Percentiles rank a stretch among this genome's conserved stretches.
Evolutionary conservation across 2,888 invertebrate genomes (phyloP).

Genomic region (Trachelus tabidus): DNA sequence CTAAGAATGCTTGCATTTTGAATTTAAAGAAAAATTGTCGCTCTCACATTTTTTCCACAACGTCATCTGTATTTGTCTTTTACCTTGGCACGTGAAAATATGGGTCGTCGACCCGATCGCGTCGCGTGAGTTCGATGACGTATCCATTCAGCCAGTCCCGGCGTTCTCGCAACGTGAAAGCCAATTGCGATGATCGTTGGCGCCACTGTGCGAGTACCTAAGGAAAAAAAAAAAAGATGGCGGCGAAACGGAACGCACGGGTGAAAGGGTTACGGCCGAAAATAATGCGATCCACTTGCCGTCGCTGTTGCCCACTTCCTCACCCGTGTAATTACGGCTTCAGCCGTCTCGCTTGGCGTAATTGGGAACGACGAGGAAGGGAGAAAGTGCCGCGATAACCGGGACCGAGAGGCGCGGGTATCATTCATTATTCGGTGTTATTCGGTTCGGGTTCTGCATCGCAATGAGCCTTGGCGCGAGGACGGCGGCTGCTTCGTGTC

Average conservation of each 20-base stretch:
- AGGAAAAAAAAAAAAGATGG: background rate
- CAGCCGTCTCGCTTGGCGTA: conserved; percentile 23
- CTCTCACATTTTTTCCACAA: background rate
- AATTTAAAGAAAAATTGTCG: background rate
- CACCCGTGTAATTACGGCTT: conserved; percentile 54
- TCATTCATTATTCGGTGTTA: conserved; percentile 38
- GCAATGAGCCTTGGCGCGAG: background rate
- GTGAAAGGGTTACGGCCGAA: conserved; percentile 43
- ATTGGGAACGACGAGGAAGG: conserved; percentile 41
- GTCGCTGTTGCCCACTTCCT: conserved; percentile 32
- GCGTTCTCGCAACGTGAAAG: conserved; percentile 12
- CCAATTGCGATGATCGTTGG: conserved; percentile 26
- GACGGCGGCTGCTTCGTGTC: background rate
- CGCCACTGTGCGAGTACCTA: background rate
- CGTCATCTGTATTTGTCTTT: background rate
- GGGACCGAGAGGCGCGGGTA: conserved; percentile 13
- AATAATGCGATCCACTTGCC: conserved; percentile 24
- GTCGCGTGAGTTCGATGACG: background rate
- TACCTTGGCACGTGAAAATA: background rate
- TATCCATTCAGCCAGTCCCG: background rate
- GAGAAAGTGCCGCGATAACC: conserved; percentile 40
- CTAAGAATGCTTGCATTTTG: background rate
- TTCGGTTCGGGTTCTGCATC: background rate
- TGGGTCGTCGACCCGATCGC: background rate
- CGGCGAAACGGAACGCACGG: conserved; percentile 16